Evolutionary conservation across 2,113 vertebrate species (phyloP), one percentile per base, ranked within the genome.

Genomic region (Pseudois nayaur): DNA sequence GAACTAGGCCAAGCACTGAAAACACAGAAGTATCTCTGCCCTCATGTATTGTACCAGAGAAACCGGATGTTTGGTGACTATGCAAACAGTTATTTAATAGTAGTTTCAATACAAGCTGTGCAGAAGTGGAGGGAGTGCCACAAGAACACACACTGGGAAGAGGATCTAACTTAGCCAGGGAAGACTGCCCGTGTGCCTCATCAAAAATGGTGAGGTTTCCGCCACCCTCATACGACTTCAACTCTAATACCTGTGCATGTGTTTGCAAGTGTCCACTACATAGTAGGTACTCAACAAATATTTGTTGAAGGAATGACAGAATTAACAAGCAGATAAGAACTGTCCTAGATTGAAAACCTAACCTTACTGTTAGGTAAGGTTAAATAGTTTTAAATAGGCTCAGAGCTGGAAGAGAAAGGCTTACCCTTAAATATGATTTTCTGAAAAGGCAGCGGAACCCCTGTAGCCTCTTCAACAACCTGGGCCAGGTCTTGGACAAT

Each of bases 401-500:
- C 84, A 90, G 94, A 97, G 45, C 17, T 91, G 10, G 67, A 95
- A 96, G 23, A 97, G 45, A 96, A 92, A 83, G 59, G 11, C 97
- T 21, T 98, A 99, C 99, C 99, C 99, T 99, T 99, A 97, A 99
- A 99, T 97, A 99, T 99, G 88, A 99, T 98, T 98, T 99, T 99
- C 98, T 99, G 99, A 89, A 99, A 99, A 89, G 98, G 97, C 87
- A 99, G 92, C 67, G 99, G 99, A 48, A 99, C 99, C 54, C 99
- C 99, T 13, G 99, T 99, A 83, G 99, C 99, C 97, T 99, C 99
- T 96, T 99, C 99, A 59, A 99, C 99, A 97, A 99, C 98, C 9
- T 99, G 98, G 86, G 99, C 99, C 98, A 99, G 99, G 97, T 99
- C 99, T 98, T 99, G 99, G 57, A 99, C 99, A 43, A 98, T 96